A percentile compares a stretch with the other conserved stretches of the same genome.
Evolutionary conservation across 2,113 vertebrate species (phyloP).

Genomic region (Atrichornis clamosus): DNA sequence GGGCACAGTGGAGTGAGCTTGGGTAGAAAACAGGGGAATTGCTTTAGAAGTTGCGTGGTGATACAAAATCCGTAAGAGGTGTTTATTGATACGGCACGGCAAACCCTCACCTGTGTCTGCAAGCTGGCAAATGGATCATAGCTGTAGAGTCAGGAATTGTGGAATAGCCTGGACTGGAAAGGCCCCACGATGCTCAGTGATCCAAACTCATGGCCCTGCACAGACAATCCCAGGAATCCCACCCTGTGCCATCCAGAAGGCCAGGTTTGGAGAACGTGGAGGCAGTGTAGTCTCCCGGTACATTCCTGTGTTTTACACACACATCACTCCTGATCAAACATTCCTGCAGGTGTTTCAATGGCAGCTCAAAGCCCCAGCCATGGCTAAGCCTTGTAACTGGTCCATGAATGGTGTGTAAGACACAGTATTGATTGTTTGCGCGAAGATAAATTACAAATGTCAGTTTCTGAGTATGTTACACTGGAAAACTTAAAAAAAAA

Average conservation of each 20-base stretch:
- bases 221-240: background rate
- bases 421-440: background rate
- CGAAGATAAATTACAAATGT: background rate
- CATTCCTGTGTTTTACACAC: background rate
- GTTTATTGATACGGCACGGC: background rate
- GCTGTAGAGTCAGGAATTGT: background rate
- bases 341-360: background rate
- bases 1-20: background rate
- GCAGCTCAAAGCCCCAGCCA: background rate
- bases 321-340: background rate
- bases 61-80: background rate
- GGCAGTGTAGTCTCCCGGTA: no score
- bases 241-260: background rate
- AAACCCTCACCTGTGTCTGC: background rate
- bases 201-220: background rate
- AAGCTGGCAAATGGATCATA: background rate
- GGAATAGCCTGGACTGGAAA: background rate
- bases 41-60: background rate
- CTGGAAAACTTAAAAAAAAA: background rate
- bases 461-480: background rate
- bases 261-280: background rate
- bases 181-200: background rate
- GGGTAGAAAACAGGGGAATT: background rate
- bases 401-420: background rate
- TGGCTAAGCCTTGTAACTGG: background rate